phyloP scores from a whole-genome alignment of 1,140 invertebrate genomes.

The Nymphalis io region DNA sequence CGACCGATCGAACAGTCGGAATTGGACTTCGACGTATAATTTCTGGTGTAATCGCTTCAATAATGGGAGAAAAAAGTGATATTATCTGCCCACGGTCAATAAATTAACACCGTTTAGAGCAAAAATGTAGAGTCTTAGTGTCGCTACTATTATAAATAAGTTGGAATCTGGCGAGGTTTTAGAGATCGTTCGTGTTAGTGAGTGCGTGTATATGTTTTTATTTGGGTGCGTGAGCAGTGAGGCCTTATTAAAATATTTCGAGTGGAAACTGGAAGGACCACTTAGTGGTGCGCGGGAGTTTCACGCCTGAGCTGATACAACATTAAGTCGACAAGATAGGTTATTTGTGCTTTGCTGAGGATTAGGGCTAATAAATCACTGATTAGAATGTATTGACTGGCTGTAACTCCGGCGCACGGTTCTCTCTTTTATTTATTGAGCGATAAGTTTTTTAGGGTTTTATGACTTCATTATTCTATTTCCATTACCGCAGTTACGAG shows the following conservation, averaged over 20 bases:
- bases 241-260: slow-evolving; percentile 81
- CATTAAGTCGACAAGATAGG: slow-evolving; percentile 80
- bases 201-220: slow-evolving; percentile 76
- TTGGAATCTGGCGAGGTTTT: slow-evolving; percentile 55
- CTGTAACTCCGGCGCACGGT: slow-evolving; percentile 65
- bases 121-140: slow-evolving; percentile 79
- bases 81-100: slow-evolving; percentile 80
- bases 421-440: slow-evolving; percentile 68
- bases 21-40: slow-evolving; percentile 74
- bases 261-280: slow-evolving; percentile 80
- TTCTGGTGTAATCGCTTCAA: slow-evolving; percentile 79
- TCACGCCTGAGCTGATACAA: slow-evolving; percentile 79
- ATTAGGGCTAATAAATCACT: slow-evolving; percentile 80
- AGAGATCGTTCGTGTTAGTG: slow-evolving; percentile 60
- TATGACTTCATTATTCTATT: slow-evolving; percentile 68
- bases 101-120: slow-evolving; percentile 81
- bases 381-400: slow-evolving; percentile 80
- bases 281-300: slow-evolving; percentile 79
- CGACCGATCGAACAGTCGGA: slow-evolving; percentile 52
- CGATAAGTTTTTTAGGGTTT: slow-evolving; percentile 66
- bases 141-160: slow-evolving; percentile 79
- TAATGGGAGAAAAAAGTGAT: slow-evolving; percentile 79
- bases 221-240: slow-evolving; percentile 78
- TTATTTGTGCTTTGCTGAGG: slow-evolving; percentile 79
- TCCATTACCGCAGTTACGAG: slow-evolving; percentile 41